Conservation (phyloP, 1,140 invertebrate species). For the Bombus superbus region DNA sequence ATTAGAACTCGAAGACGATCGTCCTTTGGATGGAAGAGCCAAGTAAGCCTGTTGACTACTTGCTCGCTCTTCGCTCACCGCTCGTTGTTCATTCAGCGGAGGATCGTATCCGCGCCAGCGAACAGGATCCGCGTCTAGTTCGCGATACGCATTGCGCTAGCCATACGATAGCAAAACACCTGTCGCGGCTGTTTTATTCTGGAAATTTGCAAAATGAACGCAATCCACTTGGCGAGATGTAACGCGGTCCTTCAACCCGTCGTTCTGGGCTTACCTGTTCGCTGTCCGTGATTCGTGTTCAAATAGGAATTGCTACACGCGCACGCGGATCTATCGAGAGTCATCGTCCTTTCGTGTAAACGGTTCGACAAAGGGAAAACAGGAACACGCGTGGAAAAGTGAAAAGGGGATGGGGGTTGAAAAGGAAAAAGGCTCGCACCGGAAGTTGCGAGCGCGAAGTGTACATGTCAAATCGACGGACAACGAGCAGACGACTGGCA, state of each 20-base stretch:
- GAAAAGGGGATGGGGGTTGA: background rate
- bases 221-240: constrained; percentile 60
- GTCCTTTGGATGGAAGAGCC: background rate
- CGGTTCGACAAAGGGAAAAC: constrained; percentile 3
- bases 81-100: constrained; percentile 8
- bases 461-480: constrained; percentile 10
- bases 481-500: constrained; percentile 1
- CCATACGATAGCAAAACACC: constrained; percentile 39
- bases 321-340: constrained; percentile 21
- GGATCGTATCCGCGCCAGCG: constrained; percentile 26
- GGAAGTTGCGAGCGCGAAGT: background rate
- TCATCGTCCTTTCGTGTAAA: constrained; percentile 21
- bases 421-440: background rate
- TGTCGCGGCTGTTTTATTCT: constrained; percentile 44
- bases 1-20: constrained; percentile 2
- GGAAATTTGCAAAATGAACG: constrained; percentile 60
- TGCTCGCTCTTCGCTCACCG: no score
- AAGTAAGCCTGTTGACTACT: background rate
- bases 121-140: constrained; percentile 30
- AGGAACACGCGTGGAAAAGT: background rate
- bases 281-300: constrained; percentile 63
- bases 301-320: constrained; percentile 38
- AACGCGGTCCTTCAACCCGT: constrained; percentile 65
- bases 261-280: constrained; percentile 32
- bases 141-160: constrained; percentile 10